phyloP scores from a whole-genome alignment of 1,140 invertebrate species.

The Drosophila setifemur region DNA sequence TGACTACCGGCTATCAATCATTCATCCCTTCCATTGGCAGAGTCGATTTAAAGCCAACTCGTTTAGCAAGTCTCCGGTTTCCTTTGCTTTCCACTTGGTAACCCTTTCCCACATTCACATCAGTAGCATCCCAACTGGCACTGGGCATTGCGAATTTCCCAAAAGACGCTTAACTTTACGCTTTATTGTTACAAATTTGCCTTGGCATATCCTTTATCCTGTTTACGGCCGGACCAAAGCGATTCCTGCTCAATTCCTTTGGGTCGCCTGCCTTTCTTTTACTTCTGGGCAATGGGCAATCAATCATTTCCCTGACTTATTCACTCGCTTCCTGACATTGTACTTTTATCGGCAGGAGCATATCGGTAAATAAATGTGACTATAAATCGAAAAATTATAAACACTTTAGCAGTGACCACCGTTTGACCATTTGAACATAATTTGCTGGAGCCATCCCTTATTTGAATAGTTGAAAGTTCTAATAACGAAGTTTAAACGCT shows the following conservation, averaged over 20 bases:
- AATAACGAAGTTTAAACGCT: slow-evolving; percentile 5
- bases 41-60: slow-evolving; percentile 29
- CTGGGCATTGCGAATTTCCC: slow-evolving; percentile 71
- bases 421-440: slow-evolving; percentile 49
- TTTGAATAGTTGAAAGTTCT: no score
- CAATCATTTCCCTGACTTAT: slow-evolving; percentile 71
- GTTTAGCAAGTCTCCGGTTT: slow-evolving; percentile 46
- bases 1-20: slow-evolving; percentile 70
- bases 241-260: slow-evolving; percentile 52
- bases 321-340: slow-evolving; percentile 37
- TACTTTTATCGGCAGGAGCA: slow-evolving; percentile 33
- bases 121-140: neutral
- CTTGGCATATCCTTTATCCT: slow-evolving; percentile 52
- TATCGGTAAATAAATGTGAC: slow-evolving; percentile 69
- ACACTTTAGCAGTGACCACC: slow-evolving; percentile 68
- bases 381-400: slow-evolving; percentile 81
- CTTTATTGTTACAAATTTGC: slow-evolving; percentile 77
- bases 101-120: slow-evolving; percentile 8
- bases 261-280: slow-evolving; percentile 60
- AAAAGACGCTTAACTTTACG: slow-evolving; percentile 66
- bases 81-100: neutral
- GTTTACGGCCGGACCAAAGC: slow-evolving; percentile 45
- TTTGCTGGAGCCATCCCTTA: slow-evolving; percentile 27
- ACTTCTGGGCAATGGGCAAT: slow-evolving; percentile 56
- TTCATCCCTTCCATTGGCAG: slow-evolving; percentile 18